Evolutionary conservation across 2,113 vertebrate genomes (phyloP), one percentile per base, ranked within the genome.

Genomic region (Accipiter cooperii): DNA sequence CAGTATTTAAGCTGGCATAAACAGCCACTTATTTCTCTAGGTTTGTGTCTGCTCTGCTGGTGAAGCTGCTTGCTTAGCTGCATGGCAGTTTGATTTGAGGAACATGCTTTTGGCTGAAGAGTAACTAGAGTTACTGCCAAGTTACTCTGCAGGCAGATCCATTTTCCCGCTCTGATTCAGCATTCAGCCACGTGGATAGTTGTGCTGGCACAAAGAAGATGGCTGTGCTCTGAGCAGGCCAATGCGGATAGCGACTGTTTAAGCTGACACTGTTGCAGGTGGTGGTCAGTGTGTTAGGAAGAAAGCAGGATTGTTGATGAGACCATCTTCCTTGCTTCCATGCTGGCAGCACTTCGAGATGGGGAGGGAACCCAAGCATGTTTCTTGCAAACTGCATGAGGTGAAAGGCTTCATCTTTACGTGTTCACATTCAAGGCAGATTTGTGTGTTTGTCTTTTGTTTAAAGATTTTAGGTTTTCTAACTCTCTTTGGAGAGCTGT

Each of bases 111-210:
- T 73, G 84, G 44, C 81, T 83, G 69, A 52, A 54, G 71, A 79
- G 36, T 63, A 76, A 66, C 42, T 57, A 25, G 46, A 68, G 47
- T 33, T 88, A 95, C 58, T 89, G 69, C 77, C 54, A 65, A 89
- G 90, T 84, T 86, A 12, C 71, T 76, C 63, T 77, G 24, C 51
- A 34, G 64, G 55, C 65, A 70, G 57, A 42, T 77, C 44, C 0
- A 0, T 34, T 84, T 80, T 96, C 44, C 44, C 0, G 0, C 38
- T 42, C 63, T 77, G 63, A 74, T 81, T 69, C 47, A 80, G 63
- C 42, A 4, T 52, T 17, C 80, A 75, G 71, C 42, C 68, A 25
- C 0, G 2, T 0, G 0, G 29, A 8, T 34, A 28, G 55, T 6
- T 51, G 40, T 79, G 61, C 55, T 1, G 13, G 42, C 2, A 3